A percentile compares a stretch with the other conserved stretches of the same genome.
phyloP scores from a whole-genome alignment of 2,888 invertebrate species.

The Globia sparganii region DNA sequence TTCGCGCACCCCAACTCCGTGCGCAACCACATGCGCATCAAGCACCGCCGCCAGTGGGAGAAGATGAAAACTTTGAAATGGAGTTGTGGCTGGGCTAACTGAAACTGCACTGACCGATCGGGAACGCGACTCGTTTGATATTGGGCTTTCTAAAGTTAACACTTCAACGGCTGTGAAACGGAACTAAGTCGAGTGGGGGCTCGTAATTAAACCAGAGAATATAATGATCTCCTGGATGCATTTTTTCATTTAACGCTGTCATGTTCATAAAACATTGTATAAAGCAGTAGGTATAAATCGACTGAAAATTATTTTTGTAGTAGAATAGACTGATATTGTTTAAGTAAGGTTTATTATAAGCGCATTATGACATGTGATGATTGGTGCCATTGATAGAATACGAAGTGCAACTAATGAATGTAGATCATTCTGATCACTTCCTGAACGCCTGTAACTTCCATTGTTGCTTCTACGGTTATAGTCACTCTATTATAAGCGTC shows the following conservation, averaged over 20 bases:
- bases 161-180: conserved; percentile 79
- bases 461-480: conserved; percentile 80
- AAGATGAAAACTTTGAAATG: conserved; percentile 95
- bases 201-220: conserved; percentile 71
- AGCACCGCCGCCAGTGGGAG: conserved; percentile 95
- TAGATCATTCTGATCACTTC: conserved; percentile 81
- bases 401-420: conserved; percentile 83
- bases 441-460: conserved; percentile 86
- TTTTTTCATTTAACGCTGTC: conserved; percentile 75
- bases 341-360: conserved; percentile 83
- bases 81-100: conserved; percentile 91
- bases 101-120: conserved; percentile 41
- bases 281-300: conserved; percentile 87
- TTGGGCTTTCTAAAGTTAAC: conserved; percentile 68
- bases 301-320: conserved; percentile 91
- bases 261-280: conserved; percentile 81
- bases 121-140: conserved; percentile 48
- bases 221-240: conserved; percentile 86
- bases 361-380: conserved; percentile 90
- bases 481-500: conserved; percentile 53
- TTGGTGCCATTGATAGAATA: conserved; percentile 90
- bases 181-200: conserved; percentile 72
- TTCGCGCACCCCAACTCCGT: conserved; percentile 96
- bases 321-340: conserved; percentile 90
- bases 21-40: conserved; percentile 96